A percentile compares a stretch with the other conserved stretches of the same genome.
These are phyloP conservation scores for Portunus trituberculatus DNA, from an alignment of 1,140 invertebrate species.

Conservation along the genomic window DNA sequence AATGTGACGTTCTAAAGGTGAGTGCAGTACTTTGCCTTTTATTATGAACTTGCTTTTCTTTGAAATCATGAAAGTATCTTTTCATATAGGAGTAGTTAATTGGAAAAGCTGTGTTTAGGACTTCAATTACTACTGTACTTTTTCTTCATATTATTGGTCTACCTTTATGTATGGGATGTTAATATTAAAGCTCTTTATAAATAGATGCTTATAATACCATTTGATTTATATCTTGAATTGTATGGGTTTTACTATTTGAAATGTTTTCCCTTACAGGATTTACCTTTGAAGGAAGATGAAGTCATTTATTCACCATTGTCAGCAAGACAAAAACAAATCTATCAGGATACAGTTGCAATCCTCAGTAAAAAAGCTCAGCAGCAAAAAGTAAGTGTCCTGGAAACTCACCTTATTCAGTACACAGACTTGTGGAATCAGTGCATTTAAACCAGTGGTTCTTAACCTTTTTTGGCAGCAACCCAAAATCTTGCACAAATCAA, in stretches of 20 bases:
- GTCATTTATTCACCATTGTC: slow-evolving; percentile 81
- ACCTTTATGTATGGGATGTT: no score
- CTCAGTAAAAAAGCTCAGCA: slow-evolving; percentile 68
- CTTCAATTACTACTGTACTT: no score
- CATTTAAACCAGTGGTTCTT: no score
- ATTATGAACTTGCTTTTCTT: no score
- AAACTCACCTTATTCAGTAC: background rate
- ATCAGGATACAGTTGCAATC: slow-evolving; percentile 79
- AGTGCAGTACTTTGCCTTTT: background rate
- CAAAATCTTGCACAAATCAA: no score
- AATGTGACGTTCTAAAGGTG: slow-evolving; percentile 88
- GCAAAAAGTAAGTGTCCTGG: slow-evolving; percentile 40
- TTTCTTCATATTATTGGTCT: no score
- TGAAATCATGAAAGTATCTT: no score
- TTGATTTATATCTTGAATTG: background rate
- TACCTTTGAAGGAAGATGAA: slow-evolving; percentile 82
- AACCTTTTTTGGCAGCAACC: no score
- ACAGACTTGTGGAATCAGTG: no score
- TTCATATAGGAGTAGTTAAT: no score
- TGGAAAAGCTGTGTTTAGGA: no score
- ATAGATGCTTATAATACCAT: background rate
- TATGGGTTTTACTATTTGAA: background rate
- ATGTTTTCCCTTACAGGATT: slow-evolving; percentile 77
- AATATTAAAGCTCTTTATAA: no score
- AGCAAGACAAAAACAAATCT: slow-evolving; percentile 81